phyloP scores from a whole-genome alignment of 2,797 vertebrate genomes.

The Chelonia mydas region DNA sequence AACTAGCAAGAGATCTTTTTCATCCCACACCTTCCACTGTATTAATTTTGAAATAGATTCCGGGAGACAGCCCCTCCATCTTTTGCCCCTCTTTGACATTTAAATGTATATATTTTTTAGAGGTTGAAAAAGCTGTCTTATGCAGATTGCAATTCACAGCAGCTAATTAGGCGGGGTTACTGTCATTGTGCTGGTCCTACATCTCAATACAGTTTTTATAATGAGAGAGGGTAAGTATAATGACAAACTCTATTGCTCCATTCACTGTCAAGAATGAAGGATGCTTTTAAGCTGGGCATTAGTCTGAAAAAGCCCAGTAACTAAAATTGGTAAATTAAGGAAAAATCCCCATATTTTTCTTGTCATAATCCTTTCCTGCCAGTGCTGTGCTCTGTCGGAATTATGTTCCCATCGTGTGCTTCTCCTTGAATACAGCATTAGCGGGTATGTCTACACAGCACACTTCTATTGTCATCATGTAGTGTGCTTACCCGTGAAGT shows the following conservation, averaged over 20 bases:
- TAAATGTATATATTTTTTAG: constrained; percentile 13
- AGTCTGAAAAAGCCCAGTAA: constrained; percentile 56
- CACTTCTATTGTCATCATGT: not conserved
- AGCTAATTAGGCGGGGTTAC: constrained; percentile 56
- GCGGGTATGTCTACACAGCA: not conserved
- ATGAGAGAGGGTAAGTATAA: constrained; percentile 67
- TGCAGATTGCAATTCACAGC: constrained; percentile 42
- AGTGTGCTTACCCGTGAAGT: not conserved
- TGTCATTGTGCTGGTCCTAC: not conserved
- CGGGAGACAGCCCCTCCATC: not conserved
- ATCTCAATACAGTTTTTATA: constrained; percentile 43
- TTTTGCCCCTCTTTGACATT: constrained; percentile 9
- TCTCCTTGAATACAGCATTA: constrained; percentile 9
- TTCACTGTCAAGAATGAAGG: constrained; percentile 65
- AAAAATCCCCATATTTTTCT: not conserved
- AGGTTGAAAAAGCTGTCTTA: constrained; percentile 9
- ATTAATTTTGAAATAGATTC: not conserved
- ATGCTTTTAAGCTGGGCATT: constrained; percentile 60
- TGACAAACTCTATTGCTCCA: constrained; percentile 53
- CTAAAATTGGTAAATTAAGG: not conserved
- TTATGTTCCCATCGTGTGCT: not conserved
- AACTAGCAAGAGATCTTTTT: constrained; percentile 8
- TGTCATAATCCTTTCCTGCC: not conserved
- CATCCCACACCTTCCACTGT: not conserved
- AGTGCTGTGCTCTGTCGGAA: not conserved